phyloP scores from a whole-genome alignment of 2,797 vertebrate genomes.

The Sebastiscus tertius region DNA sequence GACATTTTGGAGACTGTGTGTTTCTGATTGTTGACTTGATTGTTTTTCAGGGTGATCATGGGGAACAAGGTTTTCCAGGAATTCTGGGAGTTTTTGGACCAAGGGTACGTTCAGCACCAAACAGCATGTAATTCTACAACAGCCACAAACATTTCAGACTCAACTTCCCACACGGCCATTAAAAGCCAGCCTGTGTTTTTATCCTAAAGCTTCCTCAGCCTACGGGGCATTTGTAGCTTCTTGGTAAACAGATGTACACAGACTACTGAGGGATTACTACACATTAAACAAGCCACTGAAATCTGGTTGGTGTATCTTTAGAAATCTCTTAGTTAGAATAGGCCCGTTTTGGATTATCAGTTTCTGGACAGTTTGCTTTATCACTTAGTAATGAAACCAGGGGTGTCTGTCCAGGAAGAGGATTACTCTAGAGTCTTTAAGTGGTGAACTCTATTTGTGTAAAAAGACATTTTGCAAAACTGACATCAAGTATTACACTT shows the following conservation, averaged over 20 bases:
- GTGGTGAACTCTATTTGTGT: background rate
- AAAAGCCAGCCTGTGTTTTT: background rate
- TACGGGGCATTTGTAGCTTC: background rate
- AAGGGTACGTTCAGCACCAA: slow-evolving; percentile 83
- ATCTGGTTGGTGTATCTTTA: background rate
- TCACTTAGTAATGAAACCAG: background rate
- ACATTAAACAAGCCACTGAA: background rate
- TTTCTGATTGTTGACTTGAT: slow-evolving; percentile 10
- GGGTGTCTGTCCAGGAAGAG: background rate
- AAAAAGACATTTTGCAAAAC: background rate
- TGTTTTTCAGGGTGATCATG: slow-evolving; percentile 89
- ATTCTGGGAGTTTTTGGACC: slow-evolving; percentile 94
- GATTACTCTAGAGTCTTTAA: background rate
- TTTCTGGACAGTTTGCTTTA: background rate
- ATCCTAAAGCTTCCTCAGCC: background rate
- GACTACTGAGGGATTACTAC: background rate
- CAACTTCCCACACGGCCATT: background rate
- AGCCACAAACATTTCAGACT: background rate
- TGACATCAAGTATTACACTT: background rate
- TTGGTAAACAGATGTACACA: background rate
- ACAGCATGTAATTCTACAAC: background rate
- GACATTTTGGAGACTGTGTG: background rate
- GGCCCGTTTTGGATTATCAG: background rate
- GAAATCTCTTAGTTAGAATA: background rate
- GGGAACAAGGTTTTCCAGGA: slow-evolving; percentile 93